Evolutionary conservation across 2,797 vertebrate species (phyloP), one percentile per base, ranked within the genome.

Genomic region (Thaleichthys pacificus): DNA sequence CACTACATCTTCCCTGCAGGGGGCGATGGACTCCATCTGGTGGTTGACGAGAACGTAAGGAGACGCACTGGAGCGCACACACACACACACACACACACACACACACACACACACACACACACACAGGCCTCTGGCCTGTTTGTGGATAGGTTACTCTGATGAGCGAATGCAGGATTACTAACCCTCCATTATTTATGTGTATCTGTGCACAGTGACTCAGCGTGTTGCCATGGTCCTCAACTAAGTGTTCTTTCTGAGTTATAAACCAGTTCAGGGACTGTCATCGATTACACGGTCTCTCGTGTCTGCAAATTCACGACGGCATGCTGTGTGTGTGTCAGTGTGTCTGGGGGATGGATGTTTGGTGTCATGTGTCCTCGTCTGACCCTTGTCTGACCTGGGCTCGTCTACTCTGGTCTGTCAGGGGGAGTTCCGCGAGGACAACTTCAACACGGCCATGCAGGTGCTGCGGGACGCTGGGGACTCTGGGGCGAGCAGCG

Each of bases 371-470:
- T 30, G 24, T 62, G 58, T 11, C n/a, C 19, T 58, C 15, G 47
- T 12, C n/a, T 24, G 66, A 15, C 57, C 57, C 51, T 1, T 60
- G 14, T 73, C 21, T 49, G 26, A n/a, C 49, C 3, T 42, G 0
- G 24, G 22, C 26, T 66, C 21, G 8, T 74, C 7, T 64, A 17
- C 67, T 71, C 71, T 32, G 60, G 21, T 56, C 51, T 3, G 70
- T 70, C 75, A 98, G 98, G 97, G 98, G 11, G 98, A 99, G 84
- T 99, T 99, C 87, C 93, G 98, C 85, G 98, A 99, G 88, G 98
- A 99, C 83, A 99, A 99, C 85, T 99, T 99, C 88, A 98, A 98
- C 87, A 98, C 97, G 7, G 97, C 98, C n/a, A 99, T 99, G 97
- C 96, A 98, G 75, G 97, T 99, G 63, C 93, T 99, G 75, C 93